Percentiles rank a stretch among this genome's conserved stretches.
Conservation (phyloP, 2,113 vertebrate genomes). For the Scomber japonicus region DNA sequence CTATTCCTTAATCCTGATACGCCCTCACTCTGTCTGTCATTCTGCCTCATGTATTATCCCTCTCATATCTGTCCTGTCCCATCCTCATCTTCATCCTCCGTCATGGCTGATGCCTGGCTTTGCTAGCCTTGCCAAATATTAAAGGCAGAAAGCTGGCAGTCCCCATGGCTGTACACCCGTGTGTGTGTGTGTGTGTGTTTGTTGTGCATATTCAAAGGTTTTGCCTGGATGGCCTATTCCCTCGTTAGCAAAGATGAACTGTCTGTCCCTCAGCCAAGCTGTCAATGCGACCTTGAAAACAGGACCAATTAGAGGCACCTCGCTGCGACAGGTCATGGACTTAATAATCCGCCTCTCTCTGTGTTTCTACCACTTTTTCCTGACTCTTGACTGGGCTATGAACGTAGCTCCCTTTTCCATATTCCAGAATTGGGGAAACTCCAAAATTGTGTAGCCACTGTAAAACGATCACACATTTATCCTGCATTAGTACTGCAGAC, state of each 20-base stretch:
- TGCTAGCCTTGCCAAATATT: constrained; percentile 21
- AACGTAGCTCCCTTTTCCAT: neutral
- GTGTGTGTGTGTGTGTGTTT: neutral
- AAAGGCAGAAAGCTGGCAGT: constrained; percentile 26
- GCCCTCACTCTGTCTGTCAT: constrained; percentile 7
- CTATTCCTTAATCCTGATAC: constrained; percentile 15
- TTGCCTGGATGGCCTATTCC: neutral
- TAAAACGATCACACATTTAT: neutral
- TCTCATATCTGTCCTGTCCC: neutral
- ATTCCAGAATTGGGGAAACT: neutral
- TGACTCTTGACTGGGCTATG: constrained; percentile 37
- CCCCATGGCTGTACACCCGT: neutral
- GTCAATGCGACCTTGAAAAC: constrained; percentile 59
- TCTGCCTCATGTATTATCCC: constrained; percentile 18
- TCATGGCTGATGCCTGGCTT: constrained; percentile 29
- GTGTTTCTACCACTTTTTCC: neutral
- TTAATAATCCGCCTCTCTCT: constrained; percentile 59
- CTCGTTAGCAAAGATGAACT: constrained; percentile 44
- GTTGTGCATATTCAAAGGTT: constrained; percentile 27
- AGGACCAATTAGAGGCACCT: constrained; percentile 37
- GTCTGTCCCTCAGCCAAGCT: constrained; percentile 35
- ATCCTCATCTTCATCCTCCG: constrained; percentile 26
- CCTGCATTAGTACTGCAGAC: neutral
- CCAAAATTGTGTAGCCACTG: too few species aligned
- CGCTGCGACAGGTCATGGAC: constrained; percentile 51